Percentiles rank a stretch among this genome's conserved stretches.
phyloP scores from a whole-genome alignment of 2,797 vertebrate genomes.

The Gephyroberyx darwinii region DNA sequence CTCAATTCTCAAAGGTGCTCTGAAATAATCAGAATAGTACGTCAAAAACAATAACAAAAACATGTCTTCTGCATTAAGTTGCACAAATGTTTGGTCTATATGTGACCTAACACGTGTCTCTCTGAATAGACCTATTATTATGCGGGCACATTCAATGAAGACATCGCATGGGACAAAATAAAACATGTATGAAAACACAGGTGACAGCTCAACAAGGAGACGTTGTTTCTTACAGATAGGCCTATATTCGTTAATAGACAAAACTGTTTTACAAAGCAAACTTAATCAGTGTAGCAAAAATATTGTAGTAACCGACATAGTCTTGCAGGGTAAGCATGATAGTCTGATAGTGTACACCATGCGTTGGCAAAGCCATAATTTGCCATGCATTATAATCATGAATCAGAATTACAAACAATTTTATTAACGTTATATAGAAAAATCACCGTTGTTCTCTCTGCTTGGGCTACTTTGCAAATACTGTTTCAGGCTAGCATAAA shows the following conservation, averaged over 20 bases:
- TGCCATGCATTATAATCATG: neutral
- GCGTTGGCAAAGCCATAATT: neutral
- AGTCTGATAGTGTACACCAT: neutral
- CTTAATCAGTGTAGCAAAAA: conserved; percentile 54
- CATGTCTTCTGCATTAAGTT: neutral
- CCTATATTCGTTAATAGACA: conserved; percentile 13
- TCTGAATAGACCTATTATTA: neutral
- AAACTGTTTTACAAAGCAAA: conserved; percentile 44
- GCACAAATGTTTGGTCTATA: conserved; percentile 25
- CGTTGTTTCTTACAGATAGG: neutral
- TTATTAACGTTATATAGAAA: conserved; percentile 55
- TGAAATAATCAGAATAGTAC: conserved; percentile 39
- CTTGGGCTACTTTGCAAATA: conserved; percentile 74
- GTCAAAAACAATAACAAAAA: conserved; percentile 10
- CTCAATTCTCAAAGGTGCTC: conserved; percentile 39
- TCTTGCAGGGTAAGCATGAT: conserved; percentile 6
- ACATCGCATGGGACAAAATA: neutral
- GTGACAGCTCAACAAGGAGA: neutral
- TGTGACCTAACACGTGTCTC: conserved; percentile 55
- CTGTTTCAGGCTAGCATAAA: conserved; percentile 50
- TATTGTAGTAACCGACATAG: conserved; percentile 8
- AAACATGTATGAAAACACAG: conserved; percentile 52
- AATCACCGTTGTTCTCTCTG: conserved; percentile 81
- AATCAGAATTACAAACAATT: conserved; percentile 36
- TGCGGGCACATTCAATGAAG: conserved; percentile 3